Percentiles rank a stretch among this genome's conserved stretches.
phyloP scores from a whole-genome alignment of 2,113 vertebrate genomes.

The Toxostoma redivivum region DNA sequence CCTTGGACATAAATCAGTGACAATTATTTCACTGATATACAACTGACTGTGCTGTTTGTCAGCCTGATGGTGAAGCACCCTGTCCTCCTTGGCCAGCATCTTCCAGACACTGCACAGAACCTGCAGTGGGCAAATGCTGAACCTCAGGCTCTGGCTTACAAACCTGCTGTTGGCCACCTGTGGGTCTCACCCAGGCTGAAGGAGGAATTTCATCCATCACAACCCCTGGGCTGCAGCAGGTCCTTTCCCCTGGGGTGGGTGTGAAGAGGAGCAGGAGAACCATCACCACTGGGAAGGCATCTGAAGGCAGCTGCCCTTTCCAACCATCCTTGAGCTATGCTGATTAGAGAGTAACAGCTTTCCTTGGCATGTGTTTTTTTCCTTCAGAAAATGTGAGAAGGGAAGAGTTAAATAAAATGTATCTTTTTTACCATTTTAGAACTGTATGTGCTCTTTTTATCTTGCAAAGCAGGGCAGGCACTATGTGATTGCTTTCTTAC shows the following conservation, averaged over 20 bases:
- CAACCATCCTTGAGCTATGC: background rate
- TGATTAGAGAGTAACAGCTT: background rate
- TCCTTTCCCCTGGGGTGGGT: background rate
- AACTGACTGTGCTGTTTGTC: background rate
- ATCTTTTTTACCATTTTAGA: background rate
- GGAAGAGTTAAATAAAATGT: background rate
- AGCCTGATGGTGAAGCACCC: background rate
- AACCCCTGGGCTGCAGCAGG: background rate
- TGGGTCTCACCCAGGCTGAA: background rate
- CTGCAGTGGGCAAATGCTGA: background rate
- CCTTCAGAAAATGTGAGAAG: background rate
- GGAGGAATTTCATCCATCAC: background rate
- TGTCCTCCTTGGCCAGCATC: background rate
- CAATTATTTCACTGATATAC: background rate
- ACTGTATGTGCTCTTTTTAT: background rate
- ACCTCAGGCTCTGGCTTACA: background rate
- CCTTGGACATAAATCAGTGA: fast-evolving
- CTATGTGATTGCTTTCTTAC: background rate
- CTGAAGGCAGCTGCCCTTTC: background rate
- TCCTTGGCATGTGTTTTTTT: background rate
- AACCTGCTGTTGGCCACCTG: background rate
- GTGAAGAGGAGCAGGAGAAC: background rate
- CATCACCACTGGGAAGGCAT: background rate
- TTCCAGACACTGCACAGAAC: background rate
- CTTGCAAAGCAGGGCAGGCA: background rate